Evolutionary conservation across 2,113 vertebrate genomes (phyloP).

Genomic region (Anhinga anhinga): DNA sequence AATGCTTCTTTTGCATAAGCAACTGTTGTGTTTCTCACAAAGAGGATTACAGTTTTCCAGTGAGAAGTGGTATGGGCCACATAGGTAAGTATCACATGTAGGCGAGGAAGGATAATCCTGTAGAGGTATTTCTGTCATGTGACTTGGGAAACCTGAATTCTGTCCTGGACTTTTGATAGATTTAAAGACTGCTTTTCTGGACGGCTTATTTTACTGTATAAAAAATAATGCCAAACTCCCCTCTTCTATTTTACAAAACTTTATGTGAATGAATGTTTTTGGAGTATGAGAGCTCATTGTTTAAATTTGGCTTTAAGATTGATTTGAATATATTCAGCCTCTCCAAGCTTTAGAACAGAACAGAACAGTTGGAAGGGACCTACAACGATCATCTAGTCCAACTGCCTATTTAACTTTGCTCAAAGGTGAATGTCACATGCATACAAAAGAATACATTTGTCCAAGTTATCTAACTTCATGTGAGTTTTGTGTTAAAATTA

Average conservation of each 20-base stretch:
- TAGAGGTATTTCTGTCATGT: background rate
- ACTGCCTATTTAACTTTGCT: background rate
- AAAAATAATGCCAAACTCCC: background rate
- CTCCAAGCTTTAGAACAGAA: background rate
- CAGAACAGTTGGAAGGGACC: background rate
- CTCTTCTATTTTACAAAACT: background rate
- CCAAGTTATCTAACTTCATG: background rate
- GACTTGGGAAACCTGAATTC: background rate
- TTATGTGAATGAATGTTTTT: background rate
- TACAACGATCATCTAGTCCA: rapidly evolving
- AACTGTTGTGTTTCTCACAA: background rate
- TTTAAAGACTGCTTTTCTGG: background rate
- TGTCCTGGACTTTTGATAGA: background rate
- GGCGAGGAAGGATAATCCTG: background rate
- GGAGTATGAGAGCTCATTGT: background rate
- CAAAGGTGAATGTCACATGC: background rate
- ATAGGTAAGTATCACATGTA: background rate
- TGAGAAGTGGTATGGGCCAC: background rate
- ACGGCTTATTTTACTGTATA: background rate
- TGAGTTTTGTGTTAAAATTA: background rate
- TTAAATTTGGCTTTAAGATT: background rate
- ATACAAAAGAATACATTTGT: background rate
- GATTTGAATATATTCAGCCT: background rate
- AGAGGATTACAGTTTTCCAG: background rate
- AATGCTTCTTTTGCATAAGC: background rate